A percentile compares a stretch with the other conserved stretches of the same genome.
Conservation (phyloP, 2,113 vertebrate genomes). For the Cyprinodon brontotheroides region DNA sequence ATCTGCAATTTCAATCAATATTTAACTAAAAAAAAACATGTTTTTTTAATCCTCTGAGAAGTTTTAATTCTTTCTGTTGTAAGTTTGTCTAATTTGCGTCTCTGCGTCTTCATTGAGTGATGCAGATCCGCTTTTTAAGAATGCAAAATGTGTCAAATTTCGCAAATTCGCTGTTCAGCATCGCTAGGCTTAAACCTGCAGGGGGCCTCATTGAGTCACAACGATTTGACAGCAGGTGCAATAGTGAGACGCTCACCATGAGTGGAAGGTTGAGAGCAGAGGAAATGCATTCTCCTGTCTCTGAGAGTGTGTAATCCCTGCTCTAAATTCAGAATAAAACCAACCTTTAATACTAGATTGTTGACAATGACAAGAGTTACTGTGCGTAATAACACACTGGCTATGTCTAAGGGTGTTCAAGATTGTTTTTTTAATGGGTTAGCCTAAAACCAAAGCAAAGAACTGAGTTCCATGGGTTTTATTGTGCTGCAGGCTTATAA, state of each 20-base stretch:
- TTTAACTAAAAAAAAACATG: no score
- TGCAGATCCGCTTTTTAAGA: background rate
- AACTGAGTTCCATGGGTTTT: no score
- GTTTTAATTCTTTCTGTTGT: background rate
- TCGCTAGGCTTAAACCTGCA: constrained; percentile 61
- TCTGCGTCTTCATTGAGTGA: background rate
- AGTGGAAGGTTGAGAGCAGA: constrained; percentile 5
- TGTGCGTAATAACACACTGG: background rate
- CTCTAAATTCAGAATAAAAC: background rate
- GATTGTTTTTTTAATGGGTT: background rate
- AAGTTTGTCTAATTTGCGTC: background rate
- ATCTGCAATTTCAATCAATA: background rate
- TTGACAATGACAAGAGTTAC: background rate
- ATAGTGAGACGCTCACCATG: constrained; percentile 20
- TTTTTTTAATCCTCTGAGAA: background rate
- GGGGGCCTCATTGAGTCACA: constrained; percentile 72
- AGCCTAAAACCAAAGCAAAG: background rate
- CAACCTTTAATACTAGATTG: background rate
- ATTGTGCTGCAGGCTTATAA: no score
- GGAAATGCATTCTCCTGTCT: background rate
- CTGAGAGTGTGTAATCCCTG: constrained; percentile 8
- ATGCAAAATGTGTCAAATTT: constrained; percentile 52
- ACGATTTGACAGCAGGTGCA: constrained; percentile 44
- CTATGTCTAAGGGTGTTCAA: background rate
- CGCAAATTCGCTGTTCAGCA: constrained; percentile 55